Evolutionary conservation across 2,113 vertebrate species (phyloP).

Genomic region (Orycteropus afer): DNA sequence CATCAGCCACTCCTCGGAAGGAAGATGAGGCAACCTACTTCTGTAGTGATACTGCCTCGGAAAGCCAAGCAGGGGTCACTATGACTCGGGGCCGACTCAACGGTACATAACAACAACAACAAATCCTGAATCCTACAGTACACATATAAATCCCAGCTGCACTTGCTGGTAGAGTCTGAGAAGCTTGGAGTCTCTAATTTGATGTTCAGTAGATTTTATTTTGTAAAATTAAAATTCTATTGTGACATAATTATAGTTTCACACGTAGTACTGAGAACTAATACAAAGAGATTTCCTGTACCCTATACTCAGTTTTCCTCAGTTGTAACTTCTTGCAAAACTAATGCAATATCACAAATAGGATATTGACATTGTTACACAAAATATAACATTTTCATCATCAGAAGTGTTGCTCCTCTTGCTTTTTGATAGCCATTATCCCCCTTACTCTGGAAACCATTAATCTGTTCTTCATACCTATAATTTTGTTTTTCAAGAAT

Average conservation of each 20-base stretch:
- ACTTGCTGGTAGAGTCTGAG: background rate
- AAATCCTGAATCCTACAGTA: background rate
- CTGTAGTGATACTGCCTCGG: too few species aligned
- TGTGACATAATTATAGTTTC: constrained; percentile 14
- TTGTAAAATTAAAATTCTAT: background rate
- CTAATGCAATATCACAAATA: background rate
- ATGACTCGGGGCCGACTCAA: too few species aligned
- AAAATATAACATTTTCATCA: background rate
- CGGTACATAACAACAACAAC: too few species aligned
- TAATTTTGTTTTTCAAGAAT: too few species aligned
- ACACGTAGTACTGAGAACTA: background rate
- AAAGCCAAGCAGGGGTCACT: too few species aligned
- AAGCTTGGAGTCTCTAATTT: background rate
- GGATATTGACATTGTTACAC: background rate
- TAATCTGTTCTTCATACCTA: background rate
- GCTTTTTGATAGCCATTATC: accelerated
- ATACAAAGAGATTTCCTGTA: background rate
- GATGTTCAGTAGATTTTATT: background rate
- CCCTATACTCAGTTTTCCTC: background rate
- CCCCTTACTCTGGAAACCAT: background rate
- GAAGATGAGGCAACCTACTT: too few species aligned
- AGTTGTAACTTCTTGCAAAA: background rate
- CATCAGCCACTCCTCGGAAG: too few species aligned
- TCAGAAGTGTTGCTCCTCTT: background rate
- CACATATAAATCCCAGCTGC: background rate